Base-by-base conservation (phyloP, 2,113 vertebrate species). In the Leucosticte australis region DNA sequence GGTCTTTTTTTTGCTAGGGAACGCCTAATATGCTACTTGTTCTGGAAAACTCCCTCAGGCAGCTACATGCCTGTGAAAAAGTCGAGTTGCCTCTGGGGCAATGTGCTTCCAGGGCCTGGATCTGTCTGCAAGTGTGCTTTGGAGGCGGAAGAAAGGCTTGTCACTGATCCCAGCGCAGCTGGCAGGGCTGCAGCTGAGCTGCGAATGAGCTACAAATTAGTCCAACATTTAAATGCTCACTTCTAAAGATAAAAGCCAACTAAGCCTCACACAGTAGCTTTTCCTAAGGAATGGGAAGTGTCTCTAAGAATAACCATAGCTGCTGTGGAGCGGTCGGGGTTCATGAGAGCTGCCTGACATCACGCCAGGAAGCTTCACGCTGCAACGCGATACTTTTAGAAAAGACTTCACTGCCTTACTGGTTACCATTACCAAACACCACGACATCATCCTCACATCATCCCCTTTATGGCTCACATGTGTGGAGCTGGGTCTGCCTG, bases 1-100 rank as follows among this genome's bases (percentile, higher is more conserved):
- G 87, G 82, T 64, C 67, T 86, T 70, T 55, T 55, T 67, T 92
- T 74, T 86, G 39, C 78, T 88, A 35, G 24, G 35, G 50, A 83
- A 46, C 1, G 6, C 46, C 75, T 92, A 94, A 94, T 91, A 60
- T 41, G 55, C 70, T 89, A n/a, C 94, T 92, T 92, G 87, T 76
- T 91, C 96, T 74, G 63, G 84, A 95, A 96, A 94, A 95, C 75
- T 95, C 89, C 95, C 94, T 89, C 82, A 96, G 94, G 94, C 84
- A 83, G 93, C 84, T 91, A 91, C 69, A 82, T 15, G 49, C 65
- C 65, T 92, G 78, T 50, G 90, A 92, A 95, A 87, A 80, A 93
- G 75, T 41, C 1, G 10, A 85, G 82, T 69, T 95, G 84, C 93
- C 95, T 89, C 89, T 93, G 82, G 90, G 94, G 79, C 93, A 79